Evolutionary conservation across 2,113 vertebrate species (phyloP).

Genomic region (Psilopsiagon aurifrons): DNA sequence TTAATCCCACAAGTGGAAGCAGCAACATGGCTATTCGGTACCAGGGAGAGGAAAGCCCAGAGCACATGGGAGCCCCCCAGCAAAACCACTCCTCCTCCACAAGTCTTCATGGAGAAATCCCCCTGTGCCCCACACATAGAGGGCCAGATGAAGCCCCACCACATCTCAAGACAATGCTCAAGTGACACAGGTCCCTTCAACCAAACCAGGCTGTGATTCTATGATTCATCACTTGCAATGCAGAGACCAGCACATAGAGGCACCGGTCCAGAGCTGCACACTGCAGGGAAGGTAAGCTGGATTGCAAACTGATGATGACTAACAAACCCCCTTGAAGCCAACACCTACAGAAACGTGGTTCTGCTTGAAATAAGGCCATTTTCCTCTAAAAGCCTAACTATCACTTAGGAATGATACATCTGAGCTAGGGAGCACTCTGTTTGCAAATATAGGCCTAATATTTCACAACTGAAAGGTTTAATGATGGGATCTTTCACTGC

Average conservation of each 20-base stretch:
- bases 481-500: background rate
- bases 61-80: accelerated
- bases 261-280: too few relatives aligned
- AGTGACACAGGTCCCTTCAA: background rate
- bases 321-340: accelerated
- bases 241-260: too few relatives aligned
- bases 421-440: background rate
- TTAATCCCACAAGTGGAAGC: background rate
- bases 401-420: background rate
- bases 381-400: accelerated
- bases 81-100: background rate
- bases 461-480: background rate
- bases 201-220: background rate
- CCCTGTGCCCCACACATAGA: accelerated
- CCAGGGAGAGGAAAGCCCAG: background rate
- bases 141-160: background rate
- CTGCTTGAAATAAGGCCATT: background rate
- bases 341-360: background rate
- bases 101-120: background rate
- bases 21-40: background rate
- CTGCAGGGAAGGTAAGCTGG: background rate
- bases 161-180: accelerated
- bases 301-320: background rate
- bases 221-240: background rate
- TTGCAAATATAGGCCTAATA: background rate